These are phyloP conservation scores for Acanthornis magna DNA, from an alignment of 2,797 vertebrate species.

Conservation along the genomic window DNA sequence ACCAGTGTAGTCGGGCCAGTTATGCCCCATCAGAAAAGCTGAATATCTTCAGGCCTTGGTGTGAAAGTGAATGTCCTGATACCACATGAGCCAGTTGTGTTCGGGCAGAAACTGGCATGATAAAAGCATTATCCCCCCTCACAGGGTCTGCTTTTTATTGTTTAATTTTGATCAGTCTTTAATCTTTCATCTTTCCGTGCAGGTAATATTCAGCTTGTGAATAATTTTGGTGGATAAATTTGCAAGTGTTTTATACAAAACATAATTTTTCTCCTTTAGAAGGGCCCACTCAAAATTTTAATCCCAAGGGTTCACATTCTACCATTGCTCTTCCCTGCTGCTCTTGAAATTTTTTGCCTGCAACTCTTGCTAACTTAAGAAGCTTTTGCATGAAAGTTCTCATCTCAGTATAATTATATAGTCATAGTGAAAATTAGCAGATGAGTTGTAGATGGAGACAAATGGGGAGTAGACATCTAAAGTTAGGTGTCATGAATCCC, in stretches of 20 bases:
- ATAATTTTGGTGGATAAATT: neutral
- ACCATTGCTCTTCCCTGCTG: neutral
- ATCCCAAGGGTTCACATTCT: neutral
- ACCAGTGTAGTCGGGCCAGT: neutral
- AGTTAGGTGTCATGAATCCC: neutral
- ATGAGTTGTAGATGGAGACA: neutral
- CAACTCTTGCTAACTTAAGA: neutral
- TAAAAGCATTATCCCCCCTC: neutral
- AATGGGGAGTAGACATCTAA: neutral
- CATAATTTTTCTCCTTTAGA: neutral
- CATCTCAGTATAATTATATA: neutral
- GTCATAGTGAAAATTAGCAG: neutral
- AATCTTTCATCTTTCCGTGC: neutral
- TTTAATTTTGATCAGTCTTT: neutral
- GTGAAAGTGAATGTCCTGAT: rapidly evolving
- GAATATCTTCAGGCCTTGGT: neutral
- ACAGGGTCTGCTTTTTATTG: neutral
- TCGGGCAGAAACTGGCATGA: neutral
- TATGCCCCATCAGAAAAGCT: too few relatives aligned
- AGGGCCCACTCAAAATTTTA: neutral
- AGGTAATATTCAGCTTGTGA: neutral
- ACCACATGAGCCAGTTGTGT: neutral
- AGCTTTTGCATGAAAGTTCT: neutral
- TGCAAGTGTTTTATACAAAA: neutral
- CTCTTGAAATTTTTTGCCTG: neutral